A percentile compares a stretch with the other conserved stretches of the same genome.
These are phyloP conservation scores for Uropsilus gracilis DNA, from an alignment of 2,113 vertebrate genomes.

Conservation along the genomic window DNA sequence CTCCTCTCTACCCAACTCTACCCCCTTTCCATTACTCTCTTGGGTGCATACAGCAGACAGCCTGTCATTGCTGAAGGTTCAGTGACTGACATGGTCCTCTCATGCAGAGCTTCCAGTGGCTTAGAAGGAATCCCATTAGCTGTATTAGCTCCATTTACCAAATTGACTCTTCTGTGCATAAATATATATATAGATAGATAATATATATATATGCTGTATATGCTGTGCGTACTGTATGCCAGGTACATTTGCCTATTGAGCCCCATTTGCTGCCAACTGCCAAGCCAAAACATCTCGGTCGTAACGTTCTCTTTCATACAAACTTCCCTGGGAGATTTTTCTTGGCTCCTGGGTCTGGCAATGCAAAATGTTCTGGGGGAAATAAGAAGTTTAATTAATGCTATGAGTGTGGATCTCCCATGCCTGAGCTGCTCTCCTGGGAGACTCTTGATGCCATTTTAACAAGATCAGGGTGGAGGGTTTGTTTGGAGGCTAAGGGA, in stretches of 20 bases:
- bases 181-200: no score
- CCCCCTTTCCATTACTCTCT: neutral
- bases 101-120: neutral
- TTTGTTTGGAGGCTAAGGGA: neutral
- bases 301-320: constrained; percentile 21
- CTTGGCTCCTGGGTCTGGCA: constrained; percentile 38
- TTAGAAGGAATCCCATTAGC: neutral
- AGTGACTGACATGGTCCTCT: neutral
- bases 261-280: neutral
- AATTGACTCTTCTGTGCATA: neutral
- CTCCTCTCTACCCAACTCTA: neutral
- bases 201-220: no score
- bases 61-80: neutral
- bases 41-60: neutral
- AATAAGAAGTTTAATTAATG: constrained; percentile 69
- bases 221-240: constrained; percentile 37
- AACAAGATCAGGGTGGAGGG: neutral
- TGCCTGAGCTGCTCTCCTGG: neutral
- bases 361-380: constrained; percentile 44
- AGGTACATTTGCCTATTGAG: neutral
- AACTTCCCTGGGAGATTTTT: constrained; percentile 25
- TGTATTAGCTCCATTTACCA: neutral
- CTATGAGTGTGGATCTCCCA: neutral
- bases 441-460: neutral
- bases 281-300: neutral